Percentiles rank a stretch among this genome's conserved stretches.
phyloP scores from a whole-genome alignment of 2,113 vertebrate genomes.

The Syngnathoides biaculeatus region DNA sequence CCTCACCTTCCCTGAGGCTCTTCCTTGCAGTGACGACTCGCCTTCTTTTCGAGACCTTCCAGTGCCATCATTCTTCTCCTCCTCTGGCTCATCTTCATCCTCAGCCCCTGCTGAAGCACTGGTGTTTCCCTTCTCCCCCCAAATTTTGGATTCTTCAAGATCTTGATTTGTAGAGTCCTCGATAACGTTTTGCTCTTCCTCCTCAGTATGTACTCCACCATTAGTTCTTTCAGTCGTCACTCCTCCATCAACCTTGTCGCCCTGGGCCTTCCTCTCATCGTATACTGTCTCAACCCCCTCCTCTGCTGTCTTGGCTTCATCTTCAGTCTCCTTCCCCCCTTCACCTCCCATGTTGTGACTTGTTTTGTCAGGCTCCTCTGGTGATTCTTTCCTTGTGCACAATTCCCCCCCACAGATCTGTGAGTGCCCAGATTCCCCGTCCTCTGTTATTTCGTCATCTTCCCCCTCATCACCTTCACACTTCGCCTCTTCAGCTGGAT shows the following conservation, averaged over 20 bases:
- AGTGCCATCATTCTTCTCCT: constrained; percentile 13
- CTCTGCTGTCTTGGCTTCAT: constrained; percentile 3
- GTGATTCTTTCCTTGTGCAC: constrained; percentile 4
- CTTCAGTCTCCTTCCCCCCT: neutral
- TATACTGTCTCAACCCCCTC: constrained; percentile 10
- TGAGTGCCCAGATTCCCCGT: constrained; percentile 2
- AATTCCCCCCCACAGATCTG: constrained; percentile 6
- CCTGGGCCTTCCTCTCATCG: neutral
- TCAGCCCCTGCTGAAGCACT: constrained; percentile 21
- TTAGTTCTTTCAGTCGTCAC: constrained; percentile 11
- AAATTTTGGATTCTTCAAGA: constrained; percentile 10
- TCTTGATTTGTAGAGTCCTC: neutral
- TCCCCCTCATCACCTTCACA: constrained; percentile 17
- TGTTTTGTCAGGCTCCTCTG: constrained; percentile 14
- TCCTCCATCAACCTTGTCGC: neutral
- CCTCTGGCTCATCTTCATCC: constrained; percentile 14
- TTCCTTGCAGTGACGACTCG: constrained; percentile 27
- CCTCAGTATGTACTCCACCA: constrained; percentile 12
- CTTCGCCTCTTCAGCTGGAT: constrained; percentile 7
- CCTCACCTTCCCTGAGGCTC: neutral
- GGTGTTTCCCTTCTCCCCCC: constrained; percentile 25
- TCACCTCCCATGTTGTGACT: neutral
- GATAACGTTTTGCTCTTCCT: constrained; percentile 3
- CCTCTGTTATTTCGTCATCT: constrained; percentile 26
- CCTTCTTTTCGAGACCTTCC: constrained; percentile 11